Percentiles rank a stretch among this genome's conserved stretches.
phyloP scores from a whole-genome alignment of 2,797 vertebrate species.

The Lepus oiostolus region DNA sequence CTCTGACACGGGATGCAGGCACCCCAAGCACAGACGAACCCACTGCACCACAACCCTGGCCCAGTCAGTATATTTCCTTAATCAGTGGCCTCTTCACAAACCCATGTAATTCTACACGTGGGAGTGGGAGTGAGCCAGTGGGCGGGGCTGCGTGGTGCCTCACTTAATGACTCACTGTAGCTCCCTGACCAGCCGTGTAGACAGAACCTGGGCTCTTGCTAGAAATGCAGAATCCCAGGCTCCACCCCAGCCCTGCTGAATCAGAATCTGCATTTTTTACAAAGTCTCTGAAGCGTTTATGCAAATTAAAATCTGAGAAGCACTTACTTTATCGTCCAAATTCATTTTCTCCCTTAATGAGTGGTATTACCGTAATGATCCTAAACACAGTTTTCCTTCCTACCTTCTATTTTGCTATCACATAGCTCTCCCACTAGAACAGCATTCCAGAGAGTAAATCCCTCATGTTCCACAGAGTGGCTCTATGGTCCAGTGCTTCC shows the following conservation, averaged over 20 bases:
- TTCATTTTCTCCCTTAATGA: slow-evolving; percentile 74
- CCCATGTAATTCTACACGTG: rapidly evolving
- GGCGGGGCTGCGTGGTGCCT: rapidly evolving
- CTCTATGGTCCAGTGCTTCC: background rate
- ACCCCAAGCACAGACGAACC: no score
- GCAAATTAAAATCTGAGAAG: slow-evolving; percentile 67
- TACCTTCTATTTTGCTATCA: slow-evolving; percentile 25
- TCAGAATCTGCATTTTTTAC: background rate
- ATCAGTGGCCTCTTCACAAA: background rate
- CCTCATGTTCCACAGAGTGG: background rate
- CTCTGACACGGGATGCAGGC: no score
- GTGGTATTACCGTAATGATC: slow-evolving; percentile 9
- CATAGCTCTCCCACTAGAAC: background rate
- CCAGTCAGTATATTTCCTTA: background rate
- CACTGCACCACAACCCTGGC: no score
- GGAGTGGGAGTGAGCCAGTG: background rate
- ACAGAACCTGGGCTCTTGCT: background rate
- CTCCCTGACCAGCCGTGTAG: rapidly evolving
- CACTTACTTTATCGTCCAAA: slow-evolving; percentile 59
- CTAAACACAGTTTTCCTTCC: slow-evolving; percentile 23
- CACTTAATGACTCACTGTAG: rapidly evolving
- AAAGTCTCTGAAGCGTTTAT: slow-evolving; percentile 4
- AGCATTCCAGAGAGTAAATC: slow-evolving; percentile 19
- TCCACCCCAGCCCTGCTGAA: background rate
- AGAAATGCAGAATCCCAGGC: background rate